These are phyloP conservation scores for Acanthiza pusilla DNA, from an alignment of 2,797 vertebrate species.

Conservation along the genomic window DNA sequence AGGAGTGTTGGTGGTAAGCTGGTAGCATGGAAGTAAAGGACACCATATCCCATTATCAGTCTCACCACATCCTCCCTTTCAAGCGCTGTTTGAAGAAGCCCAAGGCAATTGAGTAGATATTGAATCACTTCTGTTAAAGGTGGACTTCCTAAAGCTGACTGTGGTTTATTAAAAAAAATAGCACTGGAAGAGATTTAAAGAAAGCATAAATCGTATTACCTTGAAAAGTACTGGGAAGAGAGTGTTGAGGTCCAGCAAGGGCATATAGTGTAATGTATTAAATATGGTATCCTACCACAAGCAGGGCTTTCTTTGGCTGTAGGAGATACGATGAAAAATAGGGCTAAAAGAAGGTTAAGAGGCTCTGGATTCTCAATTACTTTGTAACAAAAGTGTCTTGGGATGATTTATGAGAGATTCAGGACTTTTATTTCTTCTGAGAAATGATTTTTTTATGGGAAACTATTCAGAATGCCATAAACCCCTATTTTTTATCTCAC, in stretches of 20 bases:
- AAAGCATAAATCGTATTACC: conserved; percentile 6
- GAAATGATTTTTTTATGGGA: conserved; percentile 10
- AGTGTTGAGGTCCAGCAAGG: background rate
- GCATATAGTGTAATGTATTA: conserved; percentile 1
- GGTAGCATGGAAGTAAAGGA: background rate
- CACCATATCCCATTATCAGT: background rate
- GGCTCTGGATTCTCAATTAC: conserved; percentile 39
- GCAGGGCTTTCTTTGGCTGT: background rate
- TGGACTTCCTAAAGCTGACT: conserved; percentile 4
- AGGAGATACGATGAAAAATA: conserved; percentile 36
- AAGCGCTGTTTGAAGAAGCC: conserved; percentile 6
- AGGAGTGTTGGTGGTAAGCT: background rate
- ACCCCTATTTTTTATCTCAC: background rate
- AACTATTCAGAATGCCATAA: background rate
- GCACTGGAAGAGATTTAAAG: conserved; percentile 1
- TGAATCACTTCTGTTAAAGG: background rate
- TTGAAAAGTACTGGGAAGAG: conserved; percentile 2
- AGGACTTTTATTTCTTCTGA: conserved; percentile 17
- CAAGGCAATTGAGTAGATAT: background rate
- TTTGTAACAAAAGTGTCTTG: conserved; percentile 42
- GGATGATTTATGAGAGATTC: conserved; percentile 38
- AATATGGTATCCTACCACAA: conserved; percentile 1
- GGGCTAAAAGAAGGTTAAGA: conserved; percentile 53
- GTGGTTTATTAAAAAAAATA: background rate
- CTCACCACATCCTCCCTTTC: conserved; percentile 9